phyloP scores from a whole-genome alignment of 2,113 vertebrate genomes.

The Phylloscopus whistleri region DNA sequence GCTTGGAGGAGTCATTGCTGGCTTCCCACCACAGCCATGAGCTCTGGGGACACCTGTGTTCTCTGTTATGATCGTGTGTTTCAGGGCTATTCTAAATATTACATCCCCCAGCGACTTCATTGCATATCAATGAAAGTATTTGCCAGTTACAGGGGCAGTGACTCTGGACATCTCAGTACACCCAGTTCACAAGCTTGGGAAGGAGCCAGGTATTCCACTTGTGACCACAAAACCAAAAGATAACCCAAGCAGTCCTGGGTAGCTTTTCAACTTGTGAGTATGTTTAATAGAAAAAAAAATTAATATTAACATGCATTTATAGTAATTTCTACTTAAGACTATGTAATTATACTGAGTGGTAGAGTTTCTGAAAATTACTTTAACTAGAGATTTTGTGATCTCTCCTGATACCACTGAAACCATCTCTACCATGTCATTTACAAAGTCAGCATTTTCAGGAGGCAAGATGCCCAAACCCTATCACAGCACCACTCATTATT shows the following conservation, averaged over 20 bases:
- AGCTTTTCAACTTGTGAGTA: neutral
- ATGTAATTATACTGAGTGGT: neutral
- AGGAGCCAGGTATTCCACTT: neutral
- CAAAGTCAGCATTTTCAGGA: neutral
- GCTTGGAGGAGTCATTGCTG: neutral
- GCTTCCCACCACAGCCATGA: neutral
- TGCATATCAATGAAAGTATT: neutral
- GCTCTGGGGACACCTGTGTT: neutral
- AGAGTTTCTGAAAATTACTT: neutral
- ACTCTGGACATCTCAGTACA: neutral
- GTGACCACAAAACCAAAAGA: neutral
- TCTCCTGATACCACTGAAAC: neutral
- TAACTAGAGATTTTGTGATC: neutral
- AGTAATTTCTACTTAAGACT: neutral
- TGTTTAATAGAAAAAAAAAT: neutral
- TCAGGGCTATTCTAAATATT: neutral
- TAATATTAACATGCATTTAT: neutral
- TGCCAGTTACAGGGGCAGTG: neutral
- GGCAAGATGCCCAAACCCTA: neutral
- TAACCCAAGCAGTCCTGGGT: neutral
- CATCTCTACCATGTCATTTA: neutral
- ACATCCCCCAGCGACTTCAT: fast-evolving
- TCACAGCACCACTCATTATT: neutral
- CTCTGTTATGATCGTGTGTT: neutral
- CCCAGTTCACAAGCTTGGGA: neutral